Base-by-base conservation (phyloP, 2,888 invertebrate species). In the Hetaerina titia region DNA sequence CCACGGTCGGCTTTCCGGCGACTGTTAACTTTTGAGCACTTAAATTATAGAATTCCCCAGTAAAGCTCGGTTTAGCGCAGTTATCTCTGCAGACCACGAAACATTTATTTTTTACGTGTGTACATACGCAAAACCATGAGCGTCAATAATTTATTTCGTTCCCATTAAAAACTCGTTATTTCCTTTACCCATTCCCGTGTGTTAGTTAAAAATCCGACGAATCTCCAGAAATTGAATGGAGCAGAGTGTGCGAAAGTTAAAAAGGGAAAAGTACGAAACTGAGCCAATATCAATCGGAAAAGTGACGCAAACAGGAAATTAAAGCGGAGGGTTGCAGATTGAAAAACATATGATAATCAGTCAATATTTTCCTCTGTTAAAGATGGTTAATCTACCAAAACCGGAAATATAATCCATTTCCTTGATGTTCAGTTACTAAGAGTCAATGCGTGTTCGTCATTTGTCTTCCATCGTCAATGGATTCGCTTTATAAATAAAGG, bases 301-400 rank as follows among this genome's bases (percentile, higher is more conserved):
- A 31, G 11, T 81, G 81, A 81, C 81, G 81, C 31, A 25, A 81
- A 19, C 81, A 25, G 81, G 81, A 81, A 81, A 81, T 81, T 81
- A 81, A 81, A 81, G 31, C 13, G 31, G 81, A 81, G n/a, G 31
- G 13, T 31, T 81, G 9, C 9, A 25, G 81, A 81, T 81, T 25
- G 31, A 81, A 81, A 81, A 25, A 25, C 31, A 81, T 81, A 31
- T 45, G 45, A 31, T 31, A 13, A 81, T 31, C 81, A 15, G 15
- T 81, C 81, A 81, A 45, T 15, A 81, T 31, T 31, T 31, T 31
- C 22, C 31, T 8, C 31, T 11, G 0, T 81, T 31, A 11, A 31
- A 81, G 81, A 81, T 31, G n/a, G 31, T 31, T 25, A 81, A 81
- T 81, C 81, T 25, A 81, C 31, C 31, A 8, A 31, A 31, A 81